Base-by-base conservation (phyloP, 2,113 vertebrate genomes). In the Malaclemys terrapin region DNA sequence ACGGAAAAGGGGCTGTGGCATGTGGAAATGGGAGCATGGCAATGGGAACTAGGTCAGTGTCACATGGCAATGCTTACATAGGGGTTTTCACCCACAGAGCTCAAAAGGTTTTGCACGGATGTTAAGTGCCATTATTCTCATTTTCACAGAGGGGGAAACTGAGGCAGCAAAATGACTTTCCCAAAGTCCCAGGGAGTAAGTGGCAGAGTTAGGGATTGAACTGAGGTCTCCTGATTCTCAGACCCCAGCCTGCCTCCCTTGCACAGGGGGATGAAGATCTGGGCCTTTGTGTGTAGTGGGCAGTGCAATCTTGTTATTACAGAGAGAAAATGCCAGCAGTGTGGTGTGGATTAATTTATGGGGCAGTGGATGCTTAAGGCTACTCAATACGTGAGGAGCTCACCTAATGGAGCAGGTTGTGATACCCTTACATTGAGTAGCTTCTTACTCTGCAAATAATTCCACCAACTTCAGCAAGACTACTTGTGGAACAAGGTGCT, bases 401-500 rank as follows among this genome's bases (percentile, higher is more conserved):
- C 80, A 0, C 52, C 86, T 53, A 84, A 75, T 2, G 3, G 53
- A 89, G 45, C 1, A 0, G 57, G 27, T 82, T 31, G 29, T 65
- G 31, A 65, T 65, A 31, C 62, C 62, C 3, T 65, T 65, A 4
- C 1, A 6, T 45, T 59, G 81, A 89, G 85, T 47, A 79, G 52
- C 50, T 50, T 3, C 42, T 82, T 52, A 20, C 1, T 83, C 82
- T 89, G 50, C 54, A 82, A 31, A 65, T 31, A 53, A 3, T 88
- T 11, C 80, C 1, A 1, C 1, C 50, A 54, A 17, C 38, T 1
- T 47, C 29, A 50, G 35, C 16, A 47, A 31, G 69, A 42, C 1
- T 79, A 22, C 0, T 54, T 50, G 72, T 10, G 69, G 49, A 85
- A 53, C 5, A 47, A 0, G 45, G 1, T 0, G 54, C 53, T 62